phyloP scores from a whole-genome alignment of 23 tunicate genomes.

The Styela clava region DNA sequence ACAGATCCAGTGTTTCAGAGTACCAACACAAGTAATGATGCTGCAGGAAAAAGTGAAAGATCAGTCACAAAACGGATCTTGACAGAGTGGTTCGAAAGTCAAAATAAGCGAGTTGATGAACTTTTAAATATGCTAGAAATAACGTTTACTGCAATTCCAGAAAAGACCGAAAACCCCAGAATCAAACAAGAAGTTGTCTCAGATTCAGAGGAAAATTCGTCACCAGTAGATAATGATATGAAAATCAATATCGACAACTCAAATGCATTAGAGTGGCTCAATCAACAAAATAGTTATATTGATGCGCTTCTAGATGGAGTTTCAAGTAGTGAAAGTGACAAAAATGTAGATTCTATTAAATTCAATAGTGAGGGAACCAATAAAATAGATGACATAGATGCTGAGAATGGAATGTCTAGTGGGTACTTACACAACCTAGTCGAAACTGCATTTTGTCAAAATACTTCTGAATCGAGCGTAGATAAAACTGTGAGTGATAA shows the following conservation, averaged over 20 bases:
- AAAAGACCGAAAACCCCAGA: neutral
- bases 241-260: neutral
- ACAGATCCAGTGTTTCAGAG: neutral
- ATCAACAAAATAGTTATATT: neutral
- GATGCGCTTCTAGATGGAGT: neutral
- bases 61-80: neutral
- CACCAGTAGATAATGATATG: neutral
- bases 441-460: no score
- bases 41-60: neutral
- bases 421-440: no score
- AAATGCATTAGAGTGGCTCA: neutral
- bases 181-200: neutral
- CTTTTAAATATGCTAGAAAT: neutral
- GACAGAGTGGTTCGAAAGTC: neutral
- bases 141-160: neutral
- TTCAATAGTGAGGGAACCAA: no score
- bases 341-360: no score
- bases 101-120: neutral
- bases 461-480: no score
- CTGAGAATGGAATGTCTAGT: no score
- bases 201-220: neutral
- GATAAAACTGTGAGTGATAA: no score
- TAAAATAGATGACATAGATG: no score
- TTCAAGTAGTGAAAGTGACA: neutral
- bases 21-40: neutral